Conservation (phyloP, 2,888 invertebrate genomes). For the Scelioninae gen. 1 region DNA sequence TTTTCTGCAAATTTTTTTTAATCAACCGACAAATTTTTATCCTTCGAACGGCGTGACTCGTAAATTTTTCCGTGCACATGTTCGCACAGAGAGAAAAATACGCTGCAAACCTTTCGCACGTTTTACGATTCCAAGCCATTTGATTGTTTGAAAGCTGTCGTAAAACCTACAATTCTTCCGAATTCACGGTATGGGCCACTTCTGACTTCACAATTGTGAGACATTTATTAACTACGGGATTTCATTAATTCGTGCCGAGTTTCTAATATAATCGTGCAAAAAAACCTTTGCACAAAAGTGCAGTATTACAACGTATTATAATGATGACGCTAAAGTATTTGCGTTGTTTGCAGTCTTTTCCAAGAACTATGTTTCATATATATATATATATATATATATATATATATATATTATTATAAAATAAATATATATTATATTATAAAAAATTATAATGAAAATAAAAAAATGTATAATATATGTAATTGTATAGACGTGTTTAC, state of each 20-base stretch:
- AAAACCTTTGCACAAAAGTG: constrained; percentile 25
- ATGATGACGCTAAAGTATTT: no score
- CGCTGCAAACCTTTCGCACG: constrained; percentile 21
- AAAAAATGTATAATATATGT: no score
- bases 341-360: no score
- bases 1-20: constrained; percentile 39
- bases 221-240: constrained; percentile 49
- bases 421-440: no score
- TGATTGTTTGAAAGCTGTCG: constrained; percentile 45
- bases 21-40: constrained; percentile 56
- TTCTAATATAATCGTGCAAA: constrained; percentile 23
- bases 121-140: constrained; percentile 38
- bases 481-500: no score
- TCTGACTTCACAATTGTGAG: constrained; percentile 26
- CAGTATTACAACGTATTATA: no score
- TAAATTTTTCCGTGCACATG: constrained; percentile 40
- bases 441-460: no score
- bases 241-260: constrained; percentile 31
- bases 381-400: no score
- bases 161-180: constrained; percentile 25
- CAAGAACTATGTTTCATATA: no score
- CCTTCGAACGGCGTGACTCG: constrained; percentile 14
- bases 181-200: not conserved
- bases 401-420: no score
- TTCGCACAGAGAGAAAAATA: constrained; percentile 23